Evolutionary conservation across 2,797 vertebrate genomes (phyloP).

Genomic region (Leuciscus waleckii): DNA sequence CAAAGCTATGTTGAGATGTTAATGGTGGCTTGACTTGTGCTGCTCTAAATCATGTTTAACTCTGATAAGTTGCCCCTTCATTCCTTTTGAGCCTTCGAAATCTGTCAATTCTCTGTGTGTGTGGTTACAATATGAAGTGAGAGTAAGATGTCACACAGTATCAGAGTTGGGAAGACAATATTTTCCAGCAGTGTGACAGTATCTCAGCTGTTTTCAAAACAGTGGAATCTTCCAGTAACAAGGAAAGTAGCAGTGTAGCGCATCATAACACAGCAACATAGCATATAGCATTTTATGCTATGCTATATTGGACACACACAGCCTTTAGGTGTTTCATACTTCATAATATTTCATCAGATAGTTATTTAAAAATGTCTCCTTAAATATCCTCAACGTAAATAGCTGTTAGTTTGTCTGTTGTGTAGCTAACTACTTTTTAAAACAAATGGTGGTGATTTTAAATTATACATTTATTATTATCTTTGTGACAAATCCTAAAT

Average conservation of each 20-base stretch:
- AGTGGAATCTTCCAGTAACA: background rate
- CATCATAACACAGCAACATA: background rate
- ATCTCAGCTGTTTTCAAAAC: background rate
- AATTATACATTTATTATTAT: background rate
- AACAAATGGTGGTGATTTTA: background rate
- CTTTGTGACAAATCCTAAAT: background rate
- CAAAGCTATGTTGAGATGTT: constrained; percentile 24
- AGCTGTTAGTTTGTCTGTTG: background rate
- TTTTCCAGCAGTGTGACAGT: background rate
- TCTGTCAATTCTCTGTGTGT: background rate
- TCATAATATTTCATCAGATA: background rate
- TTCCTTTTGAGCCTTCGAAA: constrained; percentile 25
- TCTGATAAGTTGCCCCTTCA: background rate
- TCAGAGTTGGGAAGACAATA: background rate
- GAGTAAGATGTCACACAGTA: too few species aligned
- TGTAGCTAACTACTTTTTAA: background rate
- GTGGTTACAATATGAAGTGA: background rate
- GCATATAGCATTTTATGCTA: background rate
- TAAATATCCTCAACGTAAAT: background rate
- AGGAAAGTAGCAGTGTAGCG: background rate
- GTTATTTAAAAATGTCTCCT: background rate
- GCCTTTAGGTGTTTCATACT: background rate
- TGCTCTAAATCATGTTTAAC: constrained; percentile 9
- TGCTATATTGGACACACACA: background rate
- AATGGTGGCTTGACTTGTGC: background rate